These are phyloP conservation scores for Heliocidaris tuberculata DNA, from an alignment of 35 echinoderm and acorn worm genomes.

Conservation along the genomic window DNA sequence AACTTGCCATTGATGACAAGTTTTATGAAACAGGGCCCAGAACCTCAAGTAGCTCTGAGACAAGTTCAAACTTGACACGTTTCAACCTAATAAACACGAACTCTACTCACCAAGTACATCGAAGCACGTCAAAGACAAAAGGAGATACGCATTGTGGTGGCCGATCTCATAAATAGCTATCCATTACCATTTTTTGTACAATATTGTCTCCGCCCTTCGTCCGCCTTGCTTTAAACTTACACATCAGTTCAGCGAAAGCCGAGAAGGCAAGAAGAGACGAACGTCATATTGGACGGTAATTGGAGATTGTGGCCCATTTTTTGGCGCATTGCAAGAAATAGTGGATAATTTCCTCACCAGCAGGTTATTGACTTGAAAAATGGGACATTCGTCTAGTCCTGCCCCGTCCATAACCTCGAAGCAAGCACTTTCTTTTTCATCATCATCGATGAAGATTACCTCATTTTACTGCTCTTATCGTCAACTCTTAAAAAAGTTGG, in stretches of 20 bases:
- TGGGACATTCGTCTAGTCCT: not conserved
- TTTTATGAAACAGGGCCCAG: too few species aligned
- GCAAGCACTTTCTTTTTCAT: not conserved
- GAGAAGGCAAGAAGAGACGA: not conserved
- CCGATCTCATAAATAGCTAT: not conserved
- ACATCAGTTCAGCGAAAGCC: not conserved
- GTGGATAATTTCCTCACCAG: not conserved
- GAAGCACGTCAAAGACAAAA: too few species aligned
- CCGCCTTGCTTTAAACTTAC: not conserved
- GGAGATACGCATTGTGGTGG: not conserved
- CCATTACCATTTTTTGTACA: not conserved
- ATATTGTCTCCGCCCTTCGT: not conserved
- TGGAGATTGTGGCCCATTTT: conserved; percentile 7
- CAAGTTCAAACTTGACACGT: too few species aligned
- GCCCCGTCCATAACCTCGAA: not conserved
- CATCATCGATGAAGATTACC: not conserved
- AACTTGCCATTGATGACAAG: too few species aligned
- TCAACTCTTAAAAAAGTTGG: not conserved
- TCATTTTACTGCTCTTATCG: not conserved
- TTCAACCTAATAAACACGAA: too few species aligned
- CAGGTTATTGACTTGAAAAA: not conserved
- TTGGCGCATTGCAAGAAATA: not conserved
- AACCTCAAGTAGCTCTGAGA: too few species aligned
- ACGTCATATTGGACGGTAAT: not conserved
- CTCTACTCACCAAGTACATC: too few species aligned